Percentiles rank a stretch among this genome's conserved stretches.
phyloP scores from a whole-genome alignment of 2,797 vertebrate genomes.

The Sebastes vulpes region DNA sequence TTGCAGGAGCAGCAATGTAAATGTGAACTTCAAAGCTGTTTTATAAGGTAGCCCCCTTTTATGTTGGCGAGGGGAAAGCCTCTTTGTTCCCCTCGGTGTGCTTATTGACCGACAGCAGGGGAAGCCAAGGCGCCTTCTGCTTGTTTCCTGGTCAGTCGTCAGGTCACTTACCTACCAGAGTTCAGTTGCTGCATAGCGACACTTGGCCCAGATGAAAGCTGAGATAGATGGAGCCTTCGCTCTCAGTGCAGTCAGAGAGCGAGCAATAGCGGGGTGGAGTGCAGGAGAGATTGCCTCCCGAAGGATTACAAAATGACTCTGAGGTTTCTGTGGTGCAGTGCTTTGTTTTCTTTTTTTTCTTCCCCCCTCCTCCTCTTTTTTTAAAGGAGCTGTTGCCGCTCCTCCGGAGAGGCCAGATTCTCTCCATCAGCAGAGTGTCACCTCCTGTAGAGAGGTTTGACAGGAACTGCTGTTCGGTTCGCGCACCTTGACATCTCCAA shows the following conservation, averaged over 20 bases:
- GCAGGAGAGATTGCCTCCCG: slow-evolving; percentile 31
- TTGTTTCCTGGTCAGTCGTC: slow-evolving; percentile 19
- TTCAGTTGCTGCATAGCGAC: slow-evolving; percentile 40
- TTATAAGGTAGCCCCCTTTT: neutral
- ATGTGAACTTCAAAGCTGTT: neutral
- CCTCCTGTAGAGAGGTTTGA: slow-evolving; percentile 52
- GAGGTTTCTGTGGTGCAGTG: slow-evolving; percentile 48
- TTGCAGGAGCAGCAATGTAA: neutral
- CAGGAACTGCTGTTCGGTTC: slow-evolving; percentile 55
- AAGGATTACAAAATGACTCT: slow-evolving; percentile 53
- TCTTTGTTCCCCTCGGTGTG: neutral
- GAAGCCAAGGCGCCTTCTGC: neutral
- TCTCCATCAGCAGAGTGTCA: slow-evolving; percentile 48
- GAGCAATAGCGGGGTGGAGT: slow-evolving; percentile 5
- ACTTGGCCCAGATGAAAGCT: slow-evolving; percentile 33
- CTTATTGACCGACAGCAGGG: neutral
- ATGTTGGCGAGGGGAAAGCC: neutral
- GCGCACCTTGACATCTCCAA: slow-evolving; percentile 51
- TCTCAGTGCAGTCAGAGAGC: slow-evolving; percentile 21
- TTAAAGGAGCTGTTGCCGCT: slow-evolving; percentile 29
- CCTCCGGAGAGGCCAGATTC: slow-evolving; percentile 30
- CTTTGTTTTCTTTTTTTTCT: neutral
- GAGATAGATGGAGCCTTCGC: slow-evolving; percentile 32
- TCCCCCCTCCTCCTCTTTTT: neutral
- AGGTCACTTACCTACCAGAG: slow-evolving; percentile 35